Evolutionary conservation across 2,113 vertebrate species (phyloP).

Genomic region (Vanacampus margaritifer): DNA sequence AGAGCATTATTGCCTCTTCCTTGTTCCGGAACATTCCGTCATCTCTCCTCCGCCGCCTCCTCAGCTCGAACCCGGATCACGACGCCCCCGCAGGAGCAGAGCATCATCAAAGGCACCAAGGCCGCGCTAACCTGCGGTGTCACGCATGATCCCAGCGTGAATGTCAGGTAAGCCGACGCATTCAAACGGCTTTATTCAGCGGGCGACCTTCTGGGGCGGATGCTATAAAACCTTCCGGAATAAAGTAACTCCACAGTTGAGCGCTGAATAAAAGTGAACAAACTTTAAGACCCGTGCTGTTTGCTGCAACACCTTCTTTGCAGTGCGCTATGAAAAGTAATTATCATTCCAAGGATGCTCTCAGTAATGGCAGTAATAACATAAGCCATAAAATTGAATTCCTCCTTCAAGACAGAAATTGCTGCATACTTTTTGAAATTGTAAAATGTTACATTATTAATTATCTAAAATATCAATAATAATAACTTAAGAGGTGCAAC

Average conservation of each 20-base stretch:
- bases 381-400: neutral
- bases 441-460: neutral
- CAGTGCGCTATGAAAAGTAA: neutral
- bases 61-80: constrained; percentile 91
- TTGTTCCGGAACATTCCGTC: neutral
- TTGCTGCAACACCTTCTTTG: neutral
- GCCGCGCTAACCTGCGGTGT: constrained; percentile 89
- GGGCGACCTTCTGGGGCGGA: neutral
- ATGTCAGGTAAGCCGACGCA: constrained; percentile 75
- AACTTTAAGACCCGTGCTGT: neutral
- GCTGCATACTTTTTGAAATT: neutral
- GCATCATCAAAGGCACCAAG: constrained; percentile 97
- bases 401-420: neutral
- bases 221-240: neutral
- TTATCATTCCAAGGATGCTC: neutral
- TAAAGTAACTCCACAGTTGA: neutral
- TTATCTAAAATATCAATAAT: no score
- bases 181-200: neutral
- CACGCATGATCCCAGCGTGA: constrained; percentile 87
- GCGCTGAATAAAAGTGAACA: neutral
- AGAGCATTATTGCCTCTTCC: neutral
- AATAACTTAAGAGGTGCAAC: no score
- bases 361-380: neutral
- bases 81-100: constrained; percentile 88
- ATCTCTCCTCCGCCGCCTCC: neutral